These are phyloP conservation scores for Ceyx cyanopectus DNA, from an alignment of 2,113 vertebrate species.

Conservation along the genomic window DNA sequence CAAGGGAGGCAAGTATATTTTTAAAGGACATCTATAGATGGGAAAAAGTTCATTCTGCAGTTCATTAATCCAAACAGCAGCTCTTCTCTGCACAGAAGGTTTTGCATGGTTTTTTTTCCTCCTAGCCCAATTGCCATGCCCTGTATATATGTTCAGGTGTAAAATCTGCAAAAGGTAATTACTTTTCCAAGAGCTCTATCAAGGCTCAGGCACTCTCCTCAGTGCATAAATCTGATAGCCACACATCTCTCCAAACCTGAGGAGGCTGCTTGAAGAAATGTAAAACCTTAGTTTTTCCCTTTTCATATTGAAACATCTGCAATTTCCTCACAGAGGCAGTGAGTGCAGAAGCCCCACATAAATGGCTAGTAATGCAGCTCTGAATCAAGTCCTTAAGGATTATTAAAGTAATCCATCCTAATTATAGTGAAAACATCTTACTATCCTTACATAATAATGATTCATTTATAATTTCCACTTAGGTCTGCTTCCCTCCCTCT, in stretches of 20 bases:
- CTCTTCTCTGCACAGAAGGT: background rate
- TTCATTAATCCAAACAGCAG: conserved; percentile 28
- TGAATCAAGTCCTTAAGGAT: conserved; percentile 56
- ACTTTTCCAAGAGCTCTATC: conserved; percentile 29
- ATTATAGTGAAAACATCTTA: conserved; percentile 68
- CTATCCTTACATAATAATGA: conserved; percentile 56
- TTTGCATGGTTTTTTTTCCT: background rate
- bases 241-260: background rate
- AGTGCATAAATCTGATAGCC: background rate
- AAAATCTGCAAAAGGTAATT: conserved; percentile 53
- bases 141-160: conserved; percentile 28
- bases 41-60: background rate
- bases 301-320: conserved; percentile 29
- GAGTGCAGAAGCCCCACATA: conserved; percentile 5
- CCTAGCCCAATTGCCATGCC: background rate
- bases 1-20: background rate
- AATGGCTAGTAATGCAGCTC: conserved; percentile 39
- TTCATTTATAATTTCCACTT: conserved; percentile 54
- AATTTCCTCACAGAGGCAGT: background rate
- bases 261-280: conserved; percentile 30
- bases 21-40: background rate
- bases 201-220: background rate
- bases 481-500: background rate
- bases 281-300: background rate
- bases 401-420: conserved; percentile 74